A percentile compares a stretch with the other conserved stretches of the same genome.
Conservation (phyloP, 2,797 vertebrate genomes). For the Danio choprae region DNA sequence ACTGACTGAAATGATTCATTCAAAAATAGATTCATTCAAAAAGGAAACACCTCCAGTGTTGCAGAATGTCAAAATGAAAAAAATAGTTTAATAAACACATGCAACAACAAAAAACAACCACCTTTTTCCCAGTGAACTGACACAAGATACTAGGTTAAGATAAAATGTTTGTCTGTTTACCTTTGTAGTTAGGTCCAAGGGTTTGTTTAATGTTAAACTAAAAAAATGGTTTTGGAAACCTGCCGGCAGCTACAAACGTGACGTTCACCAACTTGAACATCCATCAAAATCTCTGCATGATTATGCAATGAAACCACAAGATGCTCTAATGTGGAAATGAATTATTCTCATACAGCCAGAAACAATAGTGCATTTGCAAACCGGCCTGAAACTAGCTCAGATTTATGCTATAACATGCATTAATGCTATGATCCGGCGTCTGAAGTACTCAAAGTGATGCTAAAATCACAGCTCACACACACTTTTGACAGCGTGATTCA, state of each 20-base stretch:
- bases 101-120: too few relatives aligned
- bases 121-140: not conserved
- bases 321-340: not conserved
- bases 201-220: not conserved
- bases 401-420: not conserved
- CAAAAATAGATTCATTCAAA: too few relatives aligned
- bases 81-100: too few relatives aligned
- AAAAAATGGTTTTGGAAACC: not conserved
- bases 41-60: too few relatives aligned
- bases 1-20: too few relatives aligned
- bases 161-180: not conserved
- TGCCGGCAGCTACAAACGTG: not conserved
- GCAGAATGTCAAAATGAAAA: too few relatives aligned
- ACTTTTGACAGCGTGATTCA: not conserved
- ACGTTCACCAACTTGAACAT: not conserved
- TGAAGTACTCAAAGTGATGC: not conserved
- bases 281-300: not conserved
- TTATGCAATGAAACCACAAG: constrained; percentile 22
- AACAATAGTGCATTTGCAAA: constrained; percentile 28
- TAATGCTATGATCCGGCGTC: not conserved
- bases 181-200: not conserved
- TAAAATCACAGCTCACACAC: not conserved
- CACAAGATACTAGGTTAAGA: not conserved
- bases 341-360: not conserved
- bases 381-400: constrained; percentile 9